Evolutionary conservation across 2,797 vertebrate genomes (phyloP).

Genomic region (Gallinago stenura): DNA sequence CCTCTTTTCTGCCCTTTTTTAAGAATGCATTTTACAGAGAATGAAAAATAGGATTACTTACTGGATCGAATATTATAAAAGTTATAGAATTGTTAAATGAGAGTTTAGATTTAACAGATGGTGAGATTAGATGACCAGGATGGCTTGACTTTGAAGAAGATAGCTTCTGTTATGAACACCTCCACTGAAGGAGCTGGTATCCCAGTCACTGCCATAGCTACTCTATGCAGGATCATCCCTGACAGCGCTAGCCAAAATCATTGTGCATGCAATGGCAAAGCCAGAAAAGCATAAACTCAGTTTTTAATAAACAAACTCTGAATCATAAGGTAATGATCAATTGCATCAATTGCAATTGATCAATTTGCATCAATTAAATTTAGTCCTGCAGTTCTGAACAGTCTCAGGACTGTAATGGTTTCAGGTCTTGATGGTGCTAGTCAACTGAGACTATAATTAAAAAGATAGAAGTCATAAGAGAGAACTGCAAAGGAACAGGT

Average conservation of each 20-base stretch:
- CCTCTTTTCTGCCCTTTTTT: neutral
- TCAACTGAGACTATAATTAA: neutral
- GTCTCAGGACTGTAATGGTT: neutral
- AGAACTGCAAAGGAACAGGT: neutral
- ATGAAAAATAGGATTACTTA: neutral
- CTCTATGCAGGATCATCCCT: neutral
- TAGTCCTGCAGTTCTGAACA: neutral
- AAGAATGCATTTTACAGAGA: neutral
- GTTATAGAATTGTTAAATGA: neutral
- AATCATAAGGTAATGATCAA: neutral
- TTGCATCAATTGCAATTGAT: too few relatives aligned
- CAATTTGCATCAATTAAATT: neutral
- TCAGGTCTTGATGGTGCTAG: neutral
- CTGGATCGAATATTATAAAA: neutral
- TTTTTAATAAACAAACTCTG: neutral
- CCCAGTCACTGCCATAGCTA: neutral
- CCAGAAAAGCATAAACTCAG: neutral
- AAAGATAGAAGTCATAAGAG: neutral
- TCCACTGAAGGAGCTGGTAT: neutral
- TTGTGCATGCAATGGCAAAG: neutral
- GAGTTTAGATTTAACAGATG: neutral
- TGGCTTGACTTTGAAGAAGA: neutral
- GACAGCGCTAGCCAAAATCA: neutral
- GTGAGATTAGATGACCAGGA: neutral
- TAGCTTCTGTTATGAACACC: neutral